These are phyloP conservation scores for Coilia nasus DNA, from an alignment of 2,797 vertebrate species.

Conservation along the genomic window DNA sequence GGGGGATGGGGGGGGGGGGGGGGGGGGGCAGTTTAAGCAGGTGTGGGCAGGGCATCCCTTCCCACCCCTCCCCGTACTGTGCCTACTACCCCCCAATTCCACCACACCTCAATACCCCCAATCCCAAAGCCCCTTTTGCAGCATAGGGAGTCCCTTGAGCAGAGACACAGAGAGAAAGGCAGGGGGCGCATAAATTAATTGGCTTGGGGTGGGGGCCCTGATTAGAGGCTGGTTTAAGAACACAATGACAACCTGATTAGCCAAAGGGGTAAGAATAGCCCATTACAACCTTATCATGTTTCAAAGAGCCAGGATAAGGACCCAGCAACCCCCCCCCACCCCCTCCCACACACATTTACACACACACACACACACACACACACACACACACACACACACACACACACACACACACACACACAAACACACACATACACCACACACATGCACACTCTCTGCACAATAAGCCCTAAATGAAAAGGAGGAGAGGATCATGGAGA, in stretches of 20 bases:
- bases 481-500: slow-evolving; percentile 1
- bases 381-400: slow-evolving; percentile 65
- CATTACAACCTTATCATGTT: slow-evolving; percentile 43
- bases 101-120: no score
- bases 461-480: background rate
- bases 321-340: slow-evolving; percentile 26
- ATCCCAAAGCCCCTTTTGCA: background rate
- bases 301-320: slow-evolving; percentile 53
- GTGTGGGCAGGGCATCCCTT: background rate
- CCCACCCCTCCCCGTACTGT: background rate
- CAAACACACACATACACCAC: no score
- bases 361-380: slow-evolving; percentile 64
- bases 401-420: slow-evolving; percentile 33
- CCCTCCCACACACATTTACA: slow-evolving; percentile 52
- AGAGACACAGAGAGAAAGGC: background rate
- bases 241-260: slow-evolving; percentile 37
- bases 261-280: slow-evolving; percentile 37
- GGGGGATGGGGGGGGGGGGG: no score
- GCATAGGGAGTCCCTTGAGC: background rate
- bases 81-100: background rate
- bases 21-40: background rate
- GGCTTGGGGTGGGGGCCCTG: slow-evolving; percentile 1
- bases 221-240: slow-evolving; percentile 25
- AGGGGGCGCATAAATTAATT: slow-evolving; percentile 13
- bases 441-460: background rate